A percentile compares a stretch with the other conserved stretches of the same genome.
Evolutionary conservation across 2,797 vertebrate genomes (phyloP).

Genomic region (Scolopax rusticola): DNA sequence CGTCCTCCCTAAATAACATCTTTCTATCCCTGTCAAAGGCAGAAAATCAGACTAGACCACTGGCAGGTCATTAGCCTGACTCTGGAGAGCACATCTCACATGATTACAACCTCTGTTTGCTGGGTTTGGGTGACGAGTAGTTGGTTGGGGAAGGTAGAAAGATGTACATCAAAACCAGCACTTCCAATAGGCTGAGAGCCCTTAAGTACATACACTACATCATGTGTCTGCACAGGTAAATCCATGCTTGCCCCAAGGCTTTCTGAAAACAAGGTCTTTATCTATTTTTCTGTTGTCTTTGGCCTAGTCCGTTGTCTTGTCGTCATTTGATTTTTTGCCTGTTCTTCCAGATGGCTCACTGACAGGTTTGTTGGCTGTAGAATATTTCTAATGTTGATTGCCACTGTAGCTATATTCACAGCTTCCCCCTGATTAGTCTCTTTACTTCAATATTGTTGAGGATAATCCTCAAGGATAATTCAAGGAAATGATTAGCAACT

Average conservation of each 20-base stretch:
- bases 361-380: not conserved
- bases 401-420: not conserved
- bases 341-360: not conserved
- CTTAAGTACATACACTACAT: not conserved
- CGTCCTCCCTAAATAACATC: not conserved
- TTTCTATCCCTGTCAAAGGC: not conserved
- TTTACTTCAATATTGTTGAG: not conserved
- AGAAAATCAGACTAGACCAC: not conserved
- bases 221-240: not conserved
- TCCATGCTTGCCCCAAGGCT: not conserved
- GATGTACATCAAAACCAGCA: not conserved
- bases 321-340: not conserved
- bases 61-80: not conserved
- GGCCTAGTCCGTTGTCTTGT: not conserved
- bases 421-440: not conserved
- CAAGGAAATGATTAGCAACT: not conserved
- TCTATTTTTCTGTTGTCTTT: not conserved
- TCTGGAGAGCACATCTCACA: not conserved
- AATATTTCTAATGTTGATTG: not conserved
- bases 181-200: not conserved
- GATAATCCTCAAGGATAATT: not conserved
- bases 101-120: not conserved
- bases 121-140: not conserved
- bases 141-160: not conserved
- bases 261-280: not conserved